Conservation (phyloP, 2,113 vertebrate species). For the Colaptes auratus region DNA sequence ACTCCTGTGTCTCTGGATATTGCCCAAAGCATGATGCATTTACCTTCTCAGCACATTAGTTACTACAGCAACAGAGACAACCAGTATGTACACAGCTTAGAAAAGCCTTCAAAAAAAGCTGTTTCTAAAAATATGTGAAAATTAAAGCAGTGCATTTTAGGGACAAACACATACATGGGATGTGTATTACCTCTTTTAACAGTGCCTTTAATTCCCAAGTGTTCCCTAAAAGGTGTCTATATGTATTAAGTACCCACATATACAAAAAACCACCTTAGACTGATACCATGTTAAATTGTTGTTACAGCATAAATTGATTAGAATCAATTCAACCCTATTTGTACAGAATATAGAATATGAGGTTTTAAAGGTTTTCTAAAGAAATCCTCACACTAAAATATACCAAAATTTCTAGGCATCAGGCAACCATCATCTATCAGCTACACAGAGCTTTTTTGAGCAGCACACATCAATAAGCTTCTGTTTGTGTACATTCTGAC, state of each 20-base stretch:
- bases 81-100: not conserved
- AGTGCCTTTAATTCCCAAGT: not conserved
- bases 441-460: not conserved
- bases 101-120: not conserved
- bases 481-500: not conserved
- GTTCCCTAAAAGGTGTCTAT: not conserved
- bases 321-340: not conserved
- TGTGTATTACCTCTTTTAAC: not conserved
- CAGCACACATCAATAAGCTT: not conserved
- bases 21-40: not conserved
- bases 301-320: not conserved
- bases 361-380: not conserved
- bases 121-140: not conserved
- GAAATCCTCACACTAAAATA: not conserved
- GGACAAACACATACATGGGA: not conserved
- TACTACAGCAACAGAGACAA: conserved; percentile 20
- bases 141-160: not conserved
- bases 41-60: not conserved
- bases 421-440: not conserved
- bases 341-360: not conserved
- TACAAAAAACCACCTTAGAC: not conserved
- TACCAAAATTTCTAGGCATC: not conserved
- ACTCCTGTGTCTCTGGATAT: not conserved
- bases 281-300: not conserved
- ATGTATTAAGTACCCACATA: not conserved